Evolutionary conservation across 2,888 invertebrate genomes (phyloP), one percentile per base, ranked within the genome.

Genomic region (Baccha elongata): DNA sequence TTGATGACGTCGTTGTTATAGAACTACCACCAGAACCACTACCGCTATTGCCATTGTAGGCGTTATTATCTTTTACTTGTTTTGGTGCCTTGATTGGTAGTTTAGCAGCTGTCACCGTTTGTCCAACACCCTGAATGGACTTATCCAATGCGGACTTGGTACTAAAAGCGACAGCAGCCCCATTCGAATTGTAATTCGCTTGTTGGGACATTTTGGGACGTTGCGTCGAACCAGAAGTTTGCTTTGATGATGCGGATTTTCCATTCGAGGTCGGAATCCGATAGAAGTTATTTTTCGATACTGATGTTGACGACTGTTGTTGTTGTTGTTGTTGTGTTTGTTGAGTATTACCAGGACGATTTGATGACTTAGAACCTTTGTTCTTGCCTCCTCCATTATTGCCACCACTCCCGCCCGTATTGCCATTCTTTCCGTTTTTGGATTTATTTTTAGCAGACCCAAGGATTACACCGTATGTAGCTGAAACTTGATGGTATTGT

Each of bases 51-150:
- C 62, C 72, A 62, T 73, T 84, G 62, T 67, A 80, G 74, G 72
- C 85, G 71, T 62, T 85, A 55, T 85, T 88, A 65, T 91, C 89
- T 84, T 91, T 91, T 4, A 90, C 88, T 86, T 91, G 91, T 74
- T 91, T 91, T 13, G 89, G 87, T 4, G 91, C 90, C 84, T 91
- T 91, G 1, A 88, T 87, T 8, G 89, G 87, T 17, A 88, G 84
- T 84, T 89, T 88, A 21, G 86, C 87, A 46, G 87, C 86, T 79
- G 85, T 85, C 72, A 85, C 85, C 32, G 86, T 55, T 68, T 76
- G 62, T 37, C 83, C 83, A 50, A 78, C 72, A 78, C 85, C 26
- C 80, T 75, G 67, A 60, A 72, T 72, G 46, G 78, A 69, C 78
- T 76, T 79, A 52, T 79, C 84, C 53, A 79, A 68, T 68, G 83